Base-by-base conservation (phyloP, 2,113 vertebrate genomes). In the Thymallus thymallus region DNA sequence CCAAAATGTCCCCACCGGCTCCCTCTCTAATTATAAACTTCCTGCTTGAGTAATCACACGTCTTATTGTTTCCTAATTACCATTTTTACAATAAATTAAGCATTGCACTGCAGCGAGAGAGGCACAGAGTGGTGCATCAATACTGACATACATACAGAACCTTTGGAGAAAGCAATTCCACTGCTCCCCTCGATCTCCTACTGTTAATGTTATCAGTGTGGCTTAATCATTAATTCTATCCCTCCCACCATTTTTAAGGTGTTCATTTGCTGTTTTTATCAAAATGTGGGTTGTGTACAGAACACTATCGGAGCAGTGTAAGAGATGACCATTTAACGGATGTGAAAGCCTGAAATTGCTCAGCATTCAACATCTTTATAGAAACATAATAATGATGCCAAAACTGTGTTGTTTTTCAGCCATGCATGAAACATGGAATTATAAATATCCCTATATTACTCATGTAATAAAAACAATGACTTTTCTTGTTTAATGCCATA, bases 51-150 rank as follows among this genome's bases (percentile, higher is more conserved):
- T 93, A 93, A 91, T 91, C 90, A 88, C 90, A 91, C 82, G 90
- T 92, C 90, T 91, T 90, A 89, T 91, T 90, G 88, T 90, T 89
- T 87, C 85, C 90, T 94, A 92, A 92, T 94, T 93, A 93, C 88
- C 88, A 92, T 94, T 92, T 93, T 92, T 93, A 92, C 93, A 92
- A 93, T 92, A 92, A 93, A 94, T 92, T 91, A 92, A 92, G 90
- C 90, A 89, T 87, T 77, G 86, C 75, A 82, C 82, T 81, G 83
- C 85, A 83, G 86, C 80, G 86, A 88, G 87, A 87, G 85, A 84
- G 87, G 75, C 85, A 70, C 83, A 74, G 87, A 90, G 83, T 71
- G 71, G 80, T 82, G 83, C 89, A 90, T 92, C 89, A 88, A 87
- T 89, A 85, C 85, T 81, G 88, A 82, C 81, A 72, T 62, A 82